Evolutionary conservation across 2,113 vertebrate species (phyloP), one percentile per base, ranked within the genome.

Genomic region (Okapia johnstoni): DNA sequence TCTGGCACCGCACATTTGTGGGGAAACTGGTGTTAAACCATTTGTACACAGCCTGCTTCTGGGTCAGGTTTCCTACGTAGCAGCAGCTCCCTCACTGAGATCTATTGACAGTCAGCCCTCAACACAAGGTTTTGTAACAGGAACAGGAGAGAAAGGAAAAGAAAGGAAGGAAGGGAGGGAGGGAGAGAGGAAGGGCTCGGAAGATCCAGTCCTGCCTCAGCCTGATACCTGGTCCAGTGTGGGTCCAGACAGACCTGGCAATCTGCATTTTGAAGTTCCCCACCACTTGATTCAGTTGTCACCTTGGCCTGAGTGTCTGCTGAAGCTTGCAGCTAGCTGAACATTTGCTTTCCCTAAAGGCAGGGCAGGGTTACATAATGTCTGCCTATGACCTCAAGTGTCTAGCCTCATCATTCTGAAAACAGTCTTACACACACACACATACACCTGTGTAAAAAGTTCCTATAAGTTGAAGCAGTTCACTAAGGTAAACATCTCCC

Each of bases 1-100:
- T 36, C n/a, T 40, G 63, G n/a, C 66, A 70, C n/a, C 1, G 0
- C 19, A 70, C 66, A 40, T 36, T 70, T 1, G 0, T 70, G 10
- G 66, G n/a, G n/a, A 70, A 40, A 70, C 66, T 70, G 66, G 66
- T 23, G 63, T 36, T 70, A 70, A 70, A 70, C n/a, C n/a, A 23
- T 70, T 70, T 70, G n/a, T 70, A 70, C n/a, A 70, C n/a, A 21
- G 5, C 66, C n/a, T 23, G n/a, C 66, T 70, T 40, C 66, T 70
- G 66, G 66, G 36, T 40, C 66, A 70, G 66, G 66, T 40, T 40
- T 40, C 66, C n/a, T 70, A 70, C 2, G 0, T n/a, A 70, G n/a
- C n/a, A 40, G 10, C 66, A 70, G n/a, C 19, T 70, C n/a, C 66
- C 21, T 70, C 66, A 12, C 66, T 70, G n/a, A 9, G 19, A 40